Conservation (phyloP, 2,888 invertebrate genomes). For the Sminthurides aquaticus region DNA sequence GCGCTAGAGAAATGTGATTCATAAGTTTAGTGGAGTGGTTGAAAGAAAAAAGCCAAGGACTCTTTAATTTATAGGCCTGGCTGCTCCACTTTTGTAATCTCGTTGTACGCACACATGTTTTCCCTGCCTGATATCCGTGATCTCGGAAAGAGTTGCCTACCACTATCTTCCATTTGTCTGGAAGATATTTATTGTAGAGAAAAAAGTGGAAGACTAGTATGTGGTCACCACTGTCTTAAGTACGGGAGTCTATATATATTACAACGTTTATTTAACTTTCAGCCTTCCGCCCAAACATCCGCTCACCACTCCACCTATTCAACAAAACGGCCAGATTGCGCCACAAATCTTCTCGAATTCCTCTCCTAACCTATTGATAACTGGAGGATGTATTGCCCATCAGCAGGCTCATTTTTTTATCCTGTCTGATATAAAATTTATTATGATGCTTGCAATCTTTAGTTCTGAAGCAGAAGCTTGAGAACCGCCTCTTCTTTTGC, state of each 20-base stretch:
- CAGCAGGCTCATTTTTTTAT: background rate
- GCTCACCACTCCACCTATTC: background rate
- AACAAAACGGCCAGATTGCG: background rate
- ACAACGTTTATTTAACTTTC: background rate
- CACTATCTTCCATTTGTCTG: slow-evolving; percentile 22
- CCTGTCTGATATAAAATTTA: background rate
- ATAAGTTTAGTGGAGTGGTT: slow-evolving; percentile 11
- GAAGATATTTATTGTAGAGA: slow-evolving; percentile 21
- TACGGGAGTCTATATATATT: background rate
- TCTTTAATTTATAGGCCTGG: slow-evolving; percentile 27
- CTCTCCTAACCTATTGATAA: background rate
- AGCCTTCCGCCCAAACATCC: too few relatives aligned
- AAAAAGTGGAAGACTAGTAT: slow-evolving; percentile 7
- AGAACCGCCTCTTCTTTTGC: too few relatives aligned
- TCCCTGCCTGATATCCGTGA: slow-evolving; percentile 15
- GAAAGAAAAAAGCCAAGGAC: slow-evolving; percentile 18
- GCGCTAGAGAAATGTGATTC: background rate
- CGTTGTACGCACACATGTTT: slow-evolving; percentile 21
- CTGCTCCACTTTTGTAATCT: slow-evolving; percentile 29
- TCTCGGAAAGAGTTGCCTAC: slow-evolving; percentile 19
- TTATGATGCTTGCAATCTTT: background rate
- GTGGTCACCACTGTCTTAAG: background rate
- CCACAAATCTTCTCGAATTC: background rate
- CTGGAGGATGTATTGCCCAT: background rate
- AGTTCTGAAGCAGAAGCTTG: too few relatives aligned